Evolutionary conservation across 2,888 invertebrate species (phyloP).

Genomic region (Gymnosoma rotundatum): DNA sequence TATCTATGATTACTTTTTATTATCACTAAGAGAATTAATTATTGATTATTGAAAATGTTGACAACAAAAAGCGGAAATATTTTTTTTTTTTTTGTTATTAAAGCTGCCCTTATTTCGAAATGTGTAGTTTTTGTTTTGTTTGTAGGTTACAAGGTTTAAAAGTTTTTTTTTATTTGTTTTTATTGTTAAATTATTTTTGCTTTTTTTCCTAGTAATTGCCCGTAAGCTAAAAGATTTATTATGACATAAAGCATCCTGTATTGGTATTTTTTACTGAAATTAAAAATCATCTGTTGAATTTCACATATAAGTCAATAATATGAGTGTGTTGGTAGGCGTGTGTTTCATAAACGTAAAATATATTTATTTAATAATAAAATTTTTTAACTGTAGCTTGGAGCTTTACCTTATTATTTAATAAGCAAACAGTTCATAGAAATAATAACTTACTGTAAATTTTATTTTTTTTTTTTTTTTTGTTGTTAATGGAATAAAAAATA

Average conservation of each 20-base stretch:
- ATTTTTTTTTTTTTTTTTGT: too few relatives aligned
- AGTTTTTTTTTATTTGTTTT: neutral
- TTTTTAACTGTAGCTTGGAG: neutral
- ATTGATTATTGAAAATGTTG: neutral
- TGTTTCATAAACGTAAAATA: neutral
- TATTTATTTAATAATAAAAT: conserved; percentile 25
- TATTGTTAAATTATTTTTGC: too few relatives aligned
- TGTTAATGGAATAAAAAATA: too few relatives aligned
- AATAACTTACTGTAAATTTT: too few relatives aligned
- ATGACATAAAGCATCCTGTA: neutral
- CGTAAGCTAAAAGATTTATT: too few relatives aligned
- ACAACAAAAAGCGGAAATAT: neutral
- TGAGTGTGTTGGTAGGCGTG: neutral
- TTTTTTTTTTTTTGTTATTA: neutral
- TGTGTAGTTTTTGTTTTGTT: neutral
- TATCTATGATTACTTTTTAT: conserved; percentile 42
- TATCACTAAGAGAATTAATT: conserved; percentile 36
- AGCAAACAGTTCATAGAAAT: too few relatives aligned
- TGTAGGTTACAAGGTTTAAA: neutral
- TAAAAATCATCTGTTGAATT: conserved; percentile 47
- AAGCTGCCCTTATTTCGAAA: neutral
- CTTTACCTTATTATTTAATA: conserved; percentile 7
- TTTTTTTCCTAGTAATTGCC: too few relatives aligned
- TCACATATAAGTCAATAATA: conserved; percentile 34
- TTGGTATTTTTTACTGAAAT: conserved; percentile 11